Percentiles rank a stretch among this genome's conserved stretches.
Conservation (phyloP, 2,113 vertebrate species). For the Carlito syrichta region DNA sequence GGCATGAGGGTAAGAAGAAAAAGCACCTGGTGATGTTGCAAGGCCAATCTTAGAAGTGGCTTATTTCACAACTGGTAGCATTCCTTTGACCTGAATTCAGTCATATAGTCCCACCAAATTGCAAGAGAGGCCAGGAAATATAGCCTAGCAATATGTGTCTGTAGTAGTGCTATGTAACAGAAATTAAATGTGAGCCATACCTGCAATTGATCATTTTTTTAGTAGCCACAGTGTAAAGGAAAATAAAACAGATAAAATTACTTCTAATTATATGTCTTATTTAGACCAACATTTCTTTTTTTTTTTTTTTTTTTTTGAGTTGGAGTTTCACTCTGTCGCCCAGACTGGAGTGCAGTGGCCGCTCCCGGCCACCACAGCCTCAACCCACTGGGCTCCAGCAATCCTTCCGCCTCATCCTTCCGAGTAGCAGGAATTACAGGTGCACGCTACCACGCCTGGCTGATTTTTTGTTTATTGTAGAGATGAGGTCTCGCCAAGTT, state of each 20-base stretch:
- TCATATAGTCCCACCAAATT: not conserved
- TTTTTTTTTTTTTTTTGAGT: too few species aligned
- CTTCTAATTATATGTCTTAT: not conserved
- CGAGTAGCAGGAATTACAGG: too few species aligned
- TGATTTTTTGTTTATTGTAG: too few species aligned
- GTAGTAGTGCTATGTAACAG: not conserved
- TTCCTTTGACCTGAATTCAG: not conserved
- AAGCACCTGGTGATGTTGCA: not conserved
- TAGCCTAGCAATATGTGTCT: not conserved
- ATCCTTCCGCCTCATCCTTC: too few species aligned
- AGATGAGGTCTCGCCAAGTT: too few species aligned
- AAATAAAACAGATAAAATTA: not conserved
- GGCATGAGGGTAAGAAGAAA: not conserved
- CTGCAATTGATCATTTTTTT: constrained; percentile 12
- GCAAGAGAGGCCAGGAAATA: not conserved
- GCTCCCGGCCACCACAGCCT: too few species aligned
- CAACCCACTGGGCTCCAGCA: too few species aligned
- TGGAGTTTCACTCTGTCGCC: too few species aligned
- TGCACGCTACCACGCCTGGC: too few species aligned
- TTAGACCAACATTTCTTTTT: too few species aligned
- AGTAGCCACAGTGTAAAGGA: not conserved
- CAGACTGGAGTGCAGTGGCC: too few species aligned
- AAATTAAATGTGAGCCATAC: not conserved
- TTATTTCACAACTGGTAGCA: not conserved
- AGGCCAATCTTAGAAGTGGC: not conserved